Evolutionary conservation across 1,140 invertebrate species (phyloP), one percentile per base, ranked within the genome.

Genomic region (Drosophila lini): DNA sequence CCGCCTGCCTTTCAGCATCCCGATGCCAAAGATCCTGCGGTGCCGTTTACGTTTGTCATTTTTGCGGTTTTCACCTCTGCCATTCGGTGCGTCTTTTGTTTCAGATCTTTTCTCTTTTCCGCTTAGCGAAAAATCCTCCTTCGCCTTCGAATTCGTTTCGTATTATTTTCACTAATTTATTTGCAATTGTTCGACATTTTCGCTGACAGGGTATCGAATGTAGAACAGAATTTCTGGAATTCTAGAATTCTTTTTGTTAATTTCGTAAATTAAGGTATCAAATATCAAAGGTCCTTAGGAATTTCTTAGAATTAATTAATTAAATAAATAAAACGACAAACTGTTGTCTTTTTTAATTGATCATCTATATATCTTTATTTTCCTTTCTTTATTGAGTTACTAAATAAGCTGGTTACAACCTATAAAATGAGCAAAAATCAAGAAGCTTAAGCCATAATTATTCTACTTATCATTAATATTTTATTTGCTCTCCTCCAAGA

Each of bases 21-120:
- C 4, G 22, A 28, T 42, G 59, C 55, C 15, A 47, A 25, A 15
- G 22, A 22, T 83, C 63, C 82, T 80, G 81, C 63, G 81, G 81
- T 78, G 62, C 62, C 83, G 80, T 88, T 86, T 86, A 80, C 83
- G 81, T 83, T 88, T 86, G 80, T 88, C 83, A 80, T 88, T 83
- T 70, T 69, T 86, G 83, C 64, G 83, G 83, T 88, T 86, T 82
- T 61, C 38, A 75, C 32, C 45, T 65, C 48, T 41, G 59, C 32
- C 41, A 41, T 25, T 45, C 60, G n/a, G 63, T 19, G 53, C 61
- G 38, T 50, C 74, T 42, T 68, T 85, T 74, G 78, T 81, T 70
- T 42, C 48, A 38, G 11, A 42, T 52, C 44, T 45, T 67, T 61
- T 68, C 62, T 47, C 28, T 32, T 25, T 48, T 59, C 41, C 58